phyloP scores from a whole-genome alignment of 2,113 vertebrate species.

The Bambusicola thoracicus region DNA sequence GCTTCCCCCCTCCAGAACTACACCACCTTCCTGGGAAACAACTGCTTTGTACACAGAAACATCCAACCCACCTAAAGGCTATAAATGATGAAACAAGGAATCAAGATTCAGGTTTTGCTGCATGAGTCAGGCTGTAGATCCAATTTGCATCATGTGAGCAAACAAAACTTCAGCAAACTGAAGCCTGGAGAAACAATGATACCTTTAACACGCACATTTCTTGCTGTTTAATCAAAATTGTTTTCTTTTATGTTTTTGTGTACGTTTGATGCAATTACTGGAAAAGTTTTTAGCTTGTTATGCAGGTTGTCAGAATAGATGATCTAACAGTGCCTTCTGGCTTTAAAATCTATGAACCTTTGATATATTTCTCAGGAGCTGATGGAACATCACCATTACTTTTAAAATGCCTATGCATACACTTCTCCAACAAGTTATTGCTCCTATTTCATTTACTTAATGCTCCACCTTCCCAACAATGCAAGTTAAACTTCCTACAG shows the following conservation, averaged over 20 bases:
- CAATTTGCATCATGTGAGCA: slow-evolving; percentile 33
- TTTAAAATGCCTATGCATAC: slow-evolving; percentile 47
- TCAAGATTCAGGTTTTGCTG: background rate
- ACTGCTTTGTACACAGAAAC: background rate
- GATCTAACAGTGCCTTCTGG: slow-evolving; percentile 64
- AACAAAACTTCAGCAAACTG: slow-evolving; percentile 51
- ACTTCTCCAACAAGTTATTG: slow-evolving; percentile 40
- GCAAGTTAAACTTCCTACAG: slow-evolving; percentile 18
- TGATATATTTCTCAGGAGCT: slow-evolving; percentile 49
- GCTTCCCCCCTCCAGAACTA: background rate
- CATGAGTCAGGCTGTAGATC: background rate
- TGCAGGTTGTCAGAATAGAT: slow-evolving; percentile 58
- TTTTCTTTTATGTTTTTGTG: slow-evolving; percentile 44
- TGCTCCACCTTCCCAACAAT: slow-evolving; percentile 18
- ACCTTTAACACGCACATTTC: background rate
- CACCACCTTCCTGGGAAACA: background rate
- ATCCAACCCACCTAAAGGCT: slow-evolving; percentile 10
- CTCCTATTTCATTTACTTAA: slow-evolving; percentile 60
- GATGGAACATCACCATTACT: slow-evolving; percentile 28
- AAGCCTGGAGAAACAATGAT: background rate
- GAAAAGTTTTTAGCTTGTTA: slow-evolving; percentile 61
- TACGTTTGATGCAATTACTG: slow-evolving; percentile 60
- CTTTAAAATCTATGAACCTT: slow-evolving; percentile 50
- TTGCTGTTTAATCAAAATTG: slow-evolving; percentile 67
- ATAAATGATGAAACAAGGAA: slow-evolving; percentile 27